Percentiles rank a stretch among this genome's conserved stretches.
These are phyloP conservation scores for Dysidea cf. avara DNA, from an alignment of 37 sponge, comb jelly and placozoan species.

Conservation along the genomic window DNA sequence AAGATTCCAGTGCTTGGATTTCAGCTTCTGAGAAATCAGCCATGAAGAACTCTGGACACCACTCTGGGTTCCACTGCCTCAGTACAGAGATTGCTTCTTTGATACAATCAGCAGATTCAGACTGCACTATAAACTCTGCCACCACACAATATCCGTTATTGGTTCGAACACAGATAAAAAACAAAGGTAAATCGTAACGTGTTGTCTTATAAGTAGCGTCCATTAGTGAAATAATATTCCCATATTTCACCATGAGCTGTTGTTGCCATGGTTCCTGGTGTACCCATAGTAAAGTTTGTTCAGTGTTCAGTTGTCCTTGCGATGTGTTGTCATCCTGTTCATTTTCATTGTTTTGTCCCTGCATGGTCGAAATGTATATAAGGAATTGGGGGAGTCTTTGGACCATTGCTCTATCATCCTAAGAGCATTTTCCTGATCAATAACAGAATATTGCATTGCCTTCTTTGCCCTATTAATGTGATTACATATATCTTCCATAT, in stretches of 20 bases:
- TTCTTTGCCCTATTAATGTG: too few relatives aligned
- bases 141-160: background rate
- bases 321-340: too few relatives aligned
- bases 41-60: constrained; percentile 8
- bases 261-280: background rate
- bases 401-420: too few relatives aligned
- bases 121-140: background rate
- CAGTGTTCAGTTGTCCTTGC: too few relatives aligned
- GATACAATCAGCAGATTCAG: background rate
- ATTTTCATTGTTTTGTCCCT: too few relatives aligned
- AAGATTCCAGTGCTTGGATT: background rate
- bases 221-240: background rate
- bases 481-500: too few relatives aligned
- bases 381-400: too few relatives aligned
- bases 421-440: constrained; percentile 20
- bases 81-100: background rate
- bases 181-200: background rate
- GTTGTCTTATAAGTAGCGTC: constrained; percentile 12
- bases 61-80: background rate
- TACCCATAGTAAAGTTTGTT: constrained; percentile 14
- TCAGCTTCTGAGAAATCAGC: constrained; percentile 1
- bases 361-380: too few relatives aligned
- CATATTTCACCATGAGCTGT: background rate
- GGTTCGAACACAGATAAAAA: background rate
- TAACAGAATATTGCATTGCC: background rate